phyloP scores from a whole-genome alignment of 1,140 invertebrate genomes.

The Zaprionus camerounensis region DNA sequence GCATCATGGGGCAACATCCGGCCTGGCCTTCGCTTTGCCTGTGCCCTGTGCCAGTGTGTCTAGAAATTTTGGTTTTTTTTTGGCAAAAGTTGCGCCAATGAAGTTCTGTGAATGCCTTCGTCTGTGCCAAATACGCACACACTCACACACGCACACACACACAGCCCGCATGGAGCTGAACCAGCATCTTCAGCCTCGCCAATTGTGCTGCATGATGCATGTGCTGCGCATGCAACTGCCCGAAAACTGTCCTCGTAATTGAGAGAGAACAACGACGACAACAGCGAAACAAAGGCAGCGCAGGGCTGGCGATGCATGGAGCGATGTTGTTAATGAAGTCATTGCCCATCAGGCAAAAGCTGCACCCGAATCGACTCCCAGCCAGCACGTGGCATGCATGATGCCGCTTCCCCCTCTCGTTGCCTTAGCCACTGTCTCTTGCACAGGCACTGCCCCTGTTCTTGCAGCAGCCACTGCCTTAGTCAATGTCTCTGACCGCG shows the following conservation, averaged over 20 bases:
- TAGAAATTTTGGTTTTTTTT: slow-evolving; percentile 43
- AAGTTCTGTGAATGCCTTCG: slow-evolving; percentile 33
- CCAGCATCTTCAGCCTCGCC: slow-evolving; percentile 24
- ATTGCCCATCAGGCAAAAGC: slow-evolving; percentile 60
- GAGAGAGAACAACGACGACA: slow-evolving; percentile 22
- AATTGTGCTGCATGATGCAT: not conserved
- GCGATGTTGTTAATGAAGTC: slow-evolving; percentile 70
- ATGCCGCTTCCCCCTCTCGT: not conserved
- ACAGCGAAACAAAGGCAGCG: slow-evolving; percentile 56
- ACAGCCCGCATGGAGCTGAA: slow-evolving; percentile 54
- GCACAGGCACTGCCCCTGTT: not conserved
- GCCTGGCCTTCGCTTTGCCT: slow-evolving; percentile 26
- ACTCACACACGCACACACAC: not conserved
- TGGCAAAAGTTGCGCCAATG: slow-evolving; percentile 40
- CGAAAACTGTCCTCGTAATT: slow-evolving; percentile 63
- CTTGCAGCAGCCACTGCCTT: not conserved
- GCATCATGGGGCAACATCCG: slow-evolving; percentile 64
- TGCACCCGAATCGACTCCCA: slow-evolving; percentile 18
- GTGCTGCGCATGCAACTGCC: not conserved
- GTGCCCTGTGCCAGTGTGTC: slow-evolving; percentile 2
- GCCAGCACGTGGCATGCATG: slow-evolving; percentile 60
- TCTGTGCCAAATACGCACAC: slow-evolving; percentile 18
- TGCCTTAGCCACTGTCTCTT: not conserved
- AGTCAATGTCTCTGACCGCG: too few species aligned
- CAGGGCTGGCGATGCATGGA: not conserved